phyloP scores from a whole-genome alignment of 2,888 invertebrate genomes.

The Melanargia galathea region DNA sequence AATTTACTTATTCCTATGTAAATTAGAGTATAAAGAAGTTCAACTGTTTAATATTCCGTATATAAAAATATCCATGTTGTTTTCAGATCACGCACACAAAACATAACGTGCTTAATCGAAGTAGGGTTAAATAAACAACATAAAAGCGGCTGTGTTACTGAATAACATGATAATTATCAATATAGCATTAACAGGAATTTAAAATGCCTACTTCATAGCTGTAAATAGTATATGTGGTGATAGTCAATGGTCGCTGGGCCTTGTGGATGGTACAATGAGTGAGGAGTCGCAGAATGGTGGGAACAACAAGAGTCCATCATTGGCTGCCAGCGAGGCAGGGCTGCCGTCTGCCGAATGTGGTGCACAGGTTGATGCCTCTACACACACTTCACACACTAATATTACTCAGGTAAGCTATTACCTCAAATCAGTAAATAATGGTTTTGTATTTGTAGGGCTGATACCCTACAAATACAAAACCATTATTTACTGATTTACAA shows the following conservation, averaged over 20 bases:
- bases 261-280: conserved; percentile 71
- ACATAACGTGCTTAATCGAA: conserved; percentile 27
- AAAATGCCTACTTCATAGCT: conserved; percentile 62
- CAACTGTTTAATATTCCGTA: no score
- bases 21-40: background rate
- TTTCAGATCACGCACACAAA: conserved; percentile 37
- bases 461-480: no score
- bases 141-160: conserved; percentile 53
- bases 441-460: no score
- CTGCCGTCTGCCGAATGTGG: conserved; percentile 45
- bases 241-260: conserved; percentile 50
- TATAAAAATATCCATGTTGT: conserved; percentile 27
- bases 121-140: conserved; percentile 37
- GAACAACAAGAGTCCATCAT: conserved; percentile 56
- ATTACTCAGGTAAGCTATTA: conserved; percentile 55
- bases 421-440: no score
- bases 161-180: conserved; percentile 1
- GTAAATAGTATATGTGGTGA: conserved; percentile 33
- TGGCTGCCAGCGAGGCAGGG: conserved; percentile 46
- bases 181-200: conserved; percentile 42
- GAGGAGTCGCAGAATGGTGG: conserved; percentile 71
- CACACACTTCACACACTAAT: conserved; percentile 59
- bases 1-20: background rate
- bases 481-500: no score
- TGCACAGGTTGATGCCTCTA: conserved; percentile 54